These are phyloP conservation scores for Philaenus spumarius DNA, from an alignment of 1,140 invertebrate species.

Conservation along the genomic window DNA sequence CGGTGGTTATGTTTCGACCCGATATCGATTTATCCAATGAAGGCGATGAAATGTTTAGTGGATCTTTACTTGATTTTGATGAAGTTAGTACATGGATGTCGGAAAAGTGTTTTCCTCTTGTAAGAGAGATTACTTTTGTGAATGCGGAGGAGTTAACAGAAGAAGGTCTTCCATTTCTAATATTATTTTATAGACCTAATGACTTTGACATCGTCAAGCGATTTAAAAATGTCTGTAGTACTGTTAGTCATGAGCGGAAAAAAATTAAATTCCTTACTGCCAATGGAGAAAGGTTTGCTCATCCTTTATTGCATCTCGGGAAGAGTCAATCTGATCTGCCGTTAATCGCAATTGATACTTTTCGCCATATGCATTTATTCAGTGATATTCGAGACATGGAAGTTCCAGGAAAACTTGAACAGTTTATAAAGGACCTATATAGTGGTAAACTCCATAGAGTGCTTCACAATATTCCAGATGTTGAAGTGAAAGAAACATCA, in stretches of 20 bases:
- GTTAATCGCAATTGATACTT: conserved; percentile 97
- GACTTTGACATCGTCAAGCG: too few species aligned
- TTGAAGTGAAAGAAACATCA: conserved; percentile 37
- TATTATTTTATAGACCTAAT: too few species aligned
- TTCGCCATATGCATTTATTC: conserved; percentile 98
- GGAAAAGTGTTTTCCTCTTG: too few species aligned
- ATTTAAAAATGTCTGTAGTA: too few species aligned
- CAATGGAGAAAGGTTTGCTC: conserved; percentile 93
- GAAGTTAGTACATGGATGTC: too few species aligned
- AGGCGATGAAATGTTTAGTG: too few species aligned
- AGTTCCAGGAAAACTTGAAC: conserved; percentile 71
- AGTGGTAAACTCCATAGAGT: conserved; percentile 97
- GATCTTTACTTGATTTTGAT: too few species aligned
- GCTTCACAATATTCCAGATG: conserved; percentile 95
- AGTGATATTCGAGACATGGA: conserved; percentile 70
- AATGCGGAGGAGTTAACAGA: too few species aligned
- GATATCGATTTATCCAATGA: too few species aligned
- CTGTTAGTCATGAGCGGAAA: conserved; percentile 45
- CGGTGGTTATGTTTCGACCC: too few species aligned
- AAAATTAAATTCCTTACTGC: conserved; percentile 94
- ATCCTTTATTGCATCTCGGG: conserved; percentile 95
- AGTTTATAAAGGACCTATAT: conserved; percentile 87
- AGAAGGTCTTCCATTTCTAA: too few species aligned
- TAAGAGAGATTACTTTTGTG: too few species aligned
- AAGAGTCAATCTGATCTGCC: conserved; percentile 88